These are phyloP conservation scores for Allobates femoralis DNA, from an alignment of 2,797 vertebrate genomes.

Conservation along the genomic window DNA sequence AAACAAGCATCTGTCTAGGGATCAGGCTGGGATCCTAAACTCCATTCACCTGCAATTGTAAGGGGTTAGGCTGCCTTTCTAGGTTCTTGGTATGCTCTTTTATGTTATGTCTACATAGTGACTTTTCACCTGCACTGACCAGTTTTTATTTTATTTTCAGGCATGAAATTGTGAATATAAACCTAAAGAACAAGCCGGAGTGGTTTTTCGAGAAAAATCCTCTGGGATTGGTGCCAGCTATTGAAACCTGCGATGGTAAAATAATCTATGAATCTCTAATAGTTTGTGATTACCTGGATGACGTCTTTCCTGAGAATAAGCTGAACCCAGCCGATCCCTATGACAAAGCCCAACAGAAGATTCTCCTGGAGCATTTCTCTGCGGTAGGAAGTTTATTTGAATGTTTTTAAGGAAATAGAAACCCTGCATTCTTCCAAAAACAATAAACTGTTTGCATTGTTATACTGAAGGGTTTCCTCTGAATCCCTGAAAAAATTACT, in stretches of 20 bases:
- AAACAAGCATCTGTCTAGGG: too few relatives aligned
- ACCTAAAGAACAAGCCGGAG: slow-evolving; percentile 89
- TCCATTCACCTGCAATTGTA: too few relatives aligned
- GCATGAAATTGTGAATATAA: slow-evolving; percentile 87
- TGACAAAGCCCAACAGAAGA: slow-evolving; percentile 88
- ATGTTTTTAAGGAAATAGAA: neutral
- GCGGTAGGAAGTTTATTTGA: slow-evolving; percentile 76
- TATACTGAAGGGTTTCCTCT: neutral
- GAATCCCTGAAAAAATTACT: too few relatives aligned
- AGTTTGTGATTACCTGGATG: slow-evolving; percentile 92
- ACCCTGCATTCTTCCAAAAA: too few relatives aligned
- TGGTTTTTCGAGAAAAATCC: slow-evolving; percentile 89
- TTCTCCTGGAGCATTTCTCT: slow-evolving; percentile 87
- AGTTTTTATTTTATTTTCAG: slow-evolving; percentile 69
- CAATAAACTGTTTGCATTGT: too few relatives aligned
- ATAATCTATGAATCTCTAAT: slow-evolving; percentile 90
- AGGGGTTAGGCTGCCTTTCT: too few relatives aligned
- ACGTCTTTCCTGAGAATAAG: slow-evolving; percentile 83
- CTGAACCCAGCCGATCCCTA: slow-evolving; percentile 84
- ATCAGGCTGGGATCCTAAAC: too few relatives aligned
- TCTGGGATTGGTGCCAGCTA: slow-evolving; percentile 83
- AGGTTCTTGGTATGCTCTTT: too few relatives aligned
- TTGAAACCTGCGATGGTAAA: slow-evolving; percentile 87
- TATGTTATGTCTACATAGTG: too few relatives aligned
- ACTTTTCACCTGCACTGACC: neutral